Conservation (phyloP, 2,888 invertebrate species). For the Lasius platythorax region DNA sequence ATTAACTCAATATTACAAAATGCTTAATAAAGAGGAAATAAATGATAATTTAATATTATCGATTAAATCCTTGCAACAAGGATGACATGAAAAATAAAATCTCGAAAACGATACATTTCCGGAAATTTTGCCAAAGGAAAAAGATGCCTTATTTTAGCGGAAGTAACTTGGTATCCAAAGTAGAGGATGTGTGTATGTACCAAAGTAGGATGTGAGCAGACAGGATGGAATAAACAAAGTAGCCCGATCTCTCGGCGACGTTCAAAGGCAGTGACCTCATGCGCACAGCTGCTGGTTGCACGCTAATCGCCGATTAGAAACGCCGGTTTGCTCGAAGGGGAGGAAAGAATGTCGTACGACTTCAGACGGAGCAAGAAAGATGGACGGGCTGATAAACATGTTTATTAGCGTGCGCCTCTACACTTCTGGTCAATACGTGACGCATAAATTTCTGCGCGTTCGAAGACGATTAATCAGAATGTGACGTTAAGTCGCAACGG, state of each 20-base stretch:
- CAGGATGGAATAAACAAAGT: conserved; percentile 11
- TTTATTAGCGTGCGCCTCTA: conserved; percentile 60
- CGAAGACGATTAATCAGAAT: conserved; percentile 64
- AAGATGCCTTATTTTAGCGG: not conserved
- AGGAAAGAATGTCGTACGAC: conserved; percentile 58
- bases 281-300: conserved; percentile 5
- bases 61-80: not conserved
- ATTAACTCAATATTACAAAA: not conserved
- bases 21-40: not conserved
- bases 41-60: not conserved
- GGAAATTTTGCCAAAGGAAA: not conserved
- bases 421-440: conserved; percentile 58
- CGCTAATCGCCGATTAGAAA: conserved; percentile 67
- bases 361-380: conserved; percentile 36
- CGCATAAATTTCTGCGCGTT: conserved; percentile 65
- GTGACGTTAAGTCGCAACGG: conserved; percentile 18
- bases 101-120: not conserved
- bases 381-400: conserved; percentile 65
- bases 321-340: conserved; percentile 20
- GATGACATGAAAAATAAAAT: not conserved
- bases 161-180: too few species aligned
- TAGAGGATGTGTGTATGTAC: too few species aligned
- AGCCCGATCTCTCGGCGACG: not conserved
- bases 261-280: not conserved
- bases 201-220: not conserved